Conservation (phyloP, 1,140 invertebrate genomes). For the Anastrepha ludens region DNA sequence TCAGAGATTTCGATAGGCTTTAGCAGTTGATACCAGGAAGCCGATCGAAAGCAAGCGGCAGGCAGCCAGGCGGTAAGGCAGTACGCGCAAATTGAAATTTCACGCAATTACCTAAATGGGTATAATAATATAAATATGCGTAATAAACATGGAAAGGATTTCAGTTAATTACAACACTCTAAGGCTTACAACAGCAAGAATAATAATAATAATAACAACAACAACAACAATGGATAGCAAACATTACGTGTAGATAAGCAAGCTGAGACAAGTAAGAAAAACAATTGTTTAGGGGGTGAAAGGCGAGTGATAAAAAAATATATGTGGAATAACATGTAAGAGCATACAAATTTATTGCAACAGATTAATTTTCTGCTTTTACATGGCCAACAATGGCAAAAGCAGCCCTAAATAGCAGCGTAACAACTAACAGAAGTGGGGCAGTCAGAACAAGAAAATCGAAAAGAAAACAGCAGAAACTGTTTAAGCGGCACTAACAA, state of each 20-base stretch:
- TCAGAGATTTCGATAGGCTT: not conserved
- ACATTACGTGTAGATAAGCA: not conserved
- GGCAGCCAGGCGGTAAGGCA: not conserved
- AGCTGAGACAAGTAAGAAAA: not conserved
- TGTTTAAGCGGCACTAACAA: slow-evolving; percentile 10
- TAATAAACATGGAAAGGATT: slow-evolving; percentile 53
- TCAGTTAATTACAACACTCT: slow-evolving; percentile 52
- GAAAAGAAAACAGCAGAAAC: not conserved
- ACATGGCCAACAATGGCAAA: slow-evolving; percentile 34
- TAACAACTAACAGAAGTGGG: not conserved
- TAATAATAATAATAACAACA: not conserved
- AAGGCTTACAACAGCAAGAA: not conserved
- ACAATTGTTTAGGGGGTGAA: not conserved
- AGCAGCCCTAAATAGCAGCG: not conserved
- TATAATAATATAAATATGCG: slow-evolving; percentile 54
- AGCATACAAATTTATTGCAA: slow-evolving; percentile 44
- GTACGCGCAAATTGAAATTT: slow-evolving; percentile 43
- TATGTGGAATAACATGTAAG: slow-evolving; percentile 33
- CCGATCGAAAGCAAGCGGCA: not conserved
- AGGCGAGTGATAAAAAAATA: slow-evolving; percentile 18
- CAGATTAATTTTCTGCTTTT: slow-evolving; percentile 50
- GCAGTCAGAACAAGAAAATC: not conserved
- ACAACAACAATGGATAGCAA: not conserved
- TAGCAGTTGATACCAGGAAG: not conserved
- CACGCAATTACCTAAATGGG: slow-evolving; percentile 41